Base-by-base conservation (phyloP, 1,140 invertebrate genomes). In the Asbolus verrucosus region DNA sequence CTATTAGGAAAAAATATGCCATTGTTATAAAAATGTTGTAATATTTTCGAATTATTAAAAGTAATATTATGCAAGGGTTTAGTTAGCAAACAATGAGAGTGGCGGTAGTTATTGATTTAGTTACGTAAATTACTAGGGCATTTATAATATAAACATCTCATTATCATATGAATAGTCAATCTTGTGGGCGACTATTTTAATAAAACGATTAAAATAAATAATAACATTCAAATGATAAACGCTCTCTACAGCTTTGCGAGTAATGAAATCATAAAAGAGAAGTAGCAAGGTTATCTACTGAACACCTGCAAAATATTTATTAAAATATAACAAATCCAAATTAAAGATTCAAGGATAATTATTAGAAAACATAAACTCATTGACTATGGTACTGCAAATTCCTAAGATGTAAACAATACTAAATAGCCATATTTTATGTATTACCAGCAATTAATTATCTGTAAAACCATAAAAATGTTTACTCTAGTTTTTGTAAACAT, bases 291-390 rank as follows among this genome's bases (percentile, higher is more conserved):
- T 41, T 63, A 63, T 19, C 39, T 19, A 41, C 9, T 63, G 61
- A 63, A 63, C 61, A 63, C 61, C 61, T 63, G 61, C 61, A 63
- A 63, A 63, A 63, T 63, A 39, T 63, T 63, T 63, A 63, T 63
- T 63, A 38, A 63, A 63, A 63, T 63, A 63, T 63, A 27, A 63
- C 33, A 63, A 62, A 54, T 21, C 46, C 46, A 21, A 63, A 63
- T 63, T 63, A 63, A 59, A 63, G 19, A 63, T 63, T 63, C 61
- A 63, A 63, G 61, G 61, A 41, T 38, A 63, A 63, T 63, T 33
- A 18, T 27, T 5, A 39, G 15, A 24, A 16, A 27, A 54, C 46
- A 54, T 54, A 54, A 54, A 54, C 18, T n/a, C 15, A 54, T 54
- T 54, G 46, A 19, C 46, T 54, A 27, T 54, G n/a, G n/a, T 54